Evolutionary conservation across 2,888 invertebrate genomes (phyloP).

Genomic region (Drosophila limbata): DNA sequence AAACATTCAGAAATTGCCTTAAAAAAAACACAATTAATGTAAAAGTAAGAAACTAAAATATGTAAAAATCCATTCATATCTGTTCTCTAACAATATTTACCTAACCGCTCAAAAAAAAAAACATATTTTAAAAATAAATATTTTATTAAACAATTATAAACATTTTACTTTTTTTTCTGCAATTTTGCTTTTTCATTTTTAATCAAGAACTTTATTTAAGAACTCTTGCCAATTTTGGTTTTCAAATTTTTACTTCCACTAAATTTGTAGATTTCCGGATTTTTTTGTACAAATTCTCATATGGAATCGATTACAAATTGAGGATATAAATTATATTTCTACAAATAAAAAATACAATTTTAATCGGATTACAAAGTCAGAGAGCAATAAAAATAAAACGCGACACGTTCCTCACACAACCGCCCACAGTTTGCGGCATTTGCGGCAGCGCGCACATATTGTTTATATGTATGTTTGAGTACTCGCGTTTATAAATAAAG

Average conservation of each 20-base stretch:
- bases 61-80: too few species aligned
- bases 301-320: neutral
- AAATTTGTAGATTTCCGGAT: too few species aligned
- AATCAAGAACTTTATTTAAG: too few species aligned
- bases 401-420: conserved; percentile 2
- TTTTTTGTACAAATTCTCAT: neutral
- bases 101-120: too few species aligned
- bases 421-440: conserved; percentile 35
- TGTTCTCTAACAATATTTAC: too few species aligned
- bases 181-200: too few species aligned
- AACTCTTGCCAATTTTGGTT: neutral
- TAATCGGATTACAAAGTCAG: conserved; percentile 70
- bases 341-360: conserved; percentile 31
- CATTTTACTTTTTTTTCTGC: too few species aligned
- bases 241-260: neutral
- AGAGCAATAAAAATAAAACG: conserved; percentile 48
- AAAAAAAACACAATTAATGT: too few species aligned
- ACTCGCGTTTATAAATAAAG: conserved; percentile 21
- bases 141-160: too few species aligned
- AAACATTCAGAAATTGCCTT: too few species aligned
- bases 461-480: conserved; percentile 4
- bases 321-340: conserved; percentile 7
- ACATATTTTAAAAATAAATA: too few species aligned
- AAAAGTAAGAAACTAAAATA: too few species aligned
- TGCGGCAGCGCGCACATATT: conserved; percentile 8